Base-by-base conservation (phyloP, 2,888 invertebrate species). In the Phasia obesa region DNA sequence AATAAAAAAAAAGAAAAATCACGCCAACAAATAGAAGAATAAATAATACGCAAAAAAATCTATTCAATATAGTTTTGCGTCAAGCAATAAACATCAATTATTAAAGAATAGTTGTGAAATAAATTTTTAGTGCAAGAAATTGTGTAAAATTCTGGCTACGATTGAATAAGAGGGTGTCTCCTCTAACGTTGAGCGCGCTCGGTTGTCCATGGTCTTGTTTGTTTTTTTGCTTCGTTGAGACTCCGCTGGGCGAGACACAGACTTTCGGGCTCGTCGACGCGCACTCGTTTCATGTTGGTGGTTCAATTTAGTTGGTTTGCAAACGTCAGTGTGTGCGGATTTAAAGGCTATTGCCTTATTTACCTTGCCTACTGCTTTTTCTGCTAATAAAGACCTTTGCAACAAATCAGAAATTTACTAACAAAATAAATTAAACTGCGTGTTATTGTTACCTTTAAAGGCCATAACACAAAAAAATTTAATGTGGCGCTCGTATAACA, bases 161-260 rank as follows among this genome's bases (percentile, higher is more conserved):
- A 84, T 81, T 84, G 44, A 80, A 84, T 81, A 84, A 84, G 80
- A 84, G 80, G 84, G 84, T 84, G 80, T 81, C 80, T 84, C 80
- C 80, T 77, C 80, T 73, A 69, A 75, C 77, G 80, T 64, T 70
- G 73, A 84, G 80, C 77, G 73, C 84, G 67, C 73, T 80, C 80
- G 73, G 76, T 69, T 70, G 73, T 70, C 80, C 67, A 57, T 77
- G 67, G 74, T 73, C 80, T 80, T 84, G 64, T 73, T 27, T 73
- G 70, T 74, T 71, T 83, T 38, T 1, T 79, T 69, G 65, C 71
- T 80, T 81, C 82, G 84, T 75, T 84, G 84, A 84, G 85, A 84
- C 83, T 84, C 85, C 85, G 84, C 85, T 84, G 85, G 81, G 71
- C 70, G 64, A 77, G 84, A 79, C 62, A 79, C 78, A 59, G 57